Base-by-base conservation (phyloP, 2,888 invertebrate genomes). In the Drosophila infuscata region DNA sequence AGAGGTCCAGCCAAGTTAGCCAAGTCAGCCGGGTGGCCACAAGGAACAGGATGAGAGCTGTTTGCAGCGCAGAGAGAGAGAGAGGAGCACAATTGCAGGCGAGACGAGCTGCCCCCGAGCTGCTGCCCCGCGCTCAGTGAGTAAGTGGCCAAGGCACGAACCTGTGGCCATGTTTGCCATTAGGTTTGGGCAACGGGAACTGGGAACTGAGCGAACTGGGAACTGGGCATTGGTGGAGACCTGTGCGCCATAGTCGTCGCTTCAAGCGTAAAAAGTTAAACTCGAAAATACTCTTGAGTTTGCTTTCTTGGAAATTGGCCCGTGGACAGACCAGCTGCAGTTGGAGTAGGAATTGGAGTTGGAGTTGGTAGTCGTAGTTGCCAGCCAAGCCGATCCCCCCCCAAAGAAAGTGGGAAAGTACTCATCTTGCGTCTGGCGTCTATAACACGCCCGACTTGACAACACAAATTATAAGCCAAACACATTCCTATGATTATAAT, bases 241-340 rank as follows among this genome's bases (percentile, higher is more conserved):
- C 38, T 54, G 38, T 32, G 53, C 57, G 46, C 30, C 63, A 52
- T 56, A 17, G 29, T 17, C 9, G 52, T 65, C 81, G 87, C 88
- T 85, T 89, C 80, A 84, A 85, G 85, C 85, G 85, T 89, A 88
- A 87, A 89, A 89, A 87, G 88, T 87, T 84, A 75, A 77, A 81
- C 84, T 85, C 57, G 51, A 70, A 81, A 88, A 75, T 83, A 79
- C 77, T 77, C 74, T 79, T 57, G 72, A 87, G 88, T 84, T 87
- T 84, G 77, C 79, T 59, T 85, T 85, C 89, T 79, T 82, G 85
- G 85, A 85, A 85, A 85, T 89, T 81, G 82, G 82, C 73, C 48
- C 17, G 29, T 35, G 57, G 17, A 43, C 38, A 56, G 25, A 48
- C 62, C 33, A 20, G 6, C 0, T 43, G 20, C 2, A 11, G 2